Evolutionary conservation across 2,888 invertebrate genomes (phyloP), one percentile per base, ranked within the genome.

Genomic region (Drosophila falleni): DNA sequence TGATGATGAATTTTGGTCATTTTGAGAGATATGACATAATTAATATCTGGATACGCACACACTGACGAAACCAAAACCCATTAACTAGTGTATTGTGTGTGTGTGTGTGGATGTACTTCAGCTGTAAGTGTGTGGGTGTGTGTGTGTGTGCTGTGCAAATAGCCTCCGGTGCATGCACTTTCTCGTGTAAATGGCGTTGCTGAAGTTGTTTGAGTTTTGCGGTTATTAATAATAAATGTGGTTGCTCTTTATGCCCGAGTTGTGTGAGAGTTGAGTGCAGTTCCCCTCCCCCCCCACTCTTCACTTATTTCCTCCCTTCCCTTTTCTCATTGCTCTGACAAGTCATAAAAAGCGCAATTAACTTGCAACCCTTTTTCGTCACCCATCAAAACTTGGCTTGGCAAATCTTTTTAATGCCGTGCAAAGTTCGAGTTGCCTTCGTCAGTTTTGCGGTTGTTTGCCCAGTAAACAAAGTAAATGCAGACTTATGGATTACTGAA

Each of bases 161-260:
- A 76, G 77, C 76, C 72, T 50, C 16, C 62, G 59, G 77, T 68
- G 72, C 65, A 72, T 76, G 76, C 76, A 72, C 64, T 72, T 77
- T 72, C 61, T 59, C 53, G 44, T 71, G 71, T 72, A 76, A 76
- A 72, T 75, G 75, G 47, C 54, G 71, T 63, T 60, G 64, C 70
- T 81, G 87, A 78, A 83, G 87, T 77, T 81, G 79, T 77, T 83
- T 75, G 87, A 85, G 71, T 76, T 78, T 77, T 87, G 85, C 73
- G 87, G 80, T 80, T 90, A 89, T 90, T 90, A 90, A 89, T 90
- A 90, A 89, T 90, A 90, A 90, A 90, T 90, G 85, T 81, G 79
- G 80, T 74, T 89, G 81, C 74, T 66, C 80, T 81, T 81, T 77
- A 80, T 77, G 72, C 56, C 35, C n/a, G 67, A 71, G 49, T 67